Conservation (phyloP, 2,113 vertebrate species). For the Chaetodon trifascialis region DNA sequence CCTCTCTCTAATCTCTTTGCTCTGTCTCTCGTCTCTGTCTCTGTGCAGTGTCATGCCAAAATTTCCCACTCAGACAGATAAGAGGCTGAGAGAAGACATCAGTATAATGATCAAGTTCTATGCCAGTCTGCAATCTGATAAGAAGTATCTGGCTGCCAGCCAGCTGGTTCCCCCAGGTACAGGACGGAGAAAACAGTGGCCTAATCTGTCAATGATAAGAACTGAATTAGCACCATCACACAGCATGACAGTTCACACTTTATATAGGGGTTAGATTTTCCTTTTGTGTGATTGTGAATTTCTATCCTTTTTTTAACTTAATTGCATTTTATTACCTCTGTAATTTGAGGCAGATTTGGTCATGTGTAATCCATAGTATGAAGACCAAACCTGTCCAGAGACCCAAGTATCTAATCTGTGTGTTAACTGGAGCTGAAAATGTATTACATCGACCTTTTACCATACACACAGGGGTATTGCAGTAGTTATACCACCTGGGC, state of each 20-base stretch:
- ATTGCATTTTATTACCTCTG: too few species aligned
- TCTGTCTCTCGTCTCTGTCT: slow-evolving; percentile 44
- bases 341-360: too few species aligned
- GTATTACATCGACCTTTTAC: not conserved
- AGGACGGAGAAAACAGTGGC: slow-evolving; percentile 1
- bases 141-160: slow-evolving; percentile 95
- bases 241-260: not conserved
- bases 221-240: not conserved
- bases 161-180: slow-evolving; percentile 94
- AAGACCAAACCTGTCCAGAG: too few species aligned
- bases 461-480: not conserved
- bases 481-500: not conserved
- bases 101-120: slow-evolving; percentile 97
- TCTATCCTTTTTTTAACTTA: not conserved
- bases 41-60: slow-evolving; percentile 88
- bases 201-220: not conserved
- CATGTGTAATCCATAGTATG: too few species aligned
- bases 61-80: slow-evolving; percentile 94
- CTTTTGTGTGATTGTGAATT: not conserved
- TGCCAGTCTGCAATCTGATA: slow-evolving; percentile 95
- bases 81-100: slow-evolving; percentile 95
- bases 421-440: not conserved
- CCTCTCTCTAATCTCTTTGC: not conserved
- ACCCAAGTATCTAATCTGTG: too few species aligned
- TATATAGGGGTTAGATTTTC: not conserved